phyloP scores from a whole-genome alignment of 1,140 invertebrate genomes.

The Drosophila auraria region DNA sequence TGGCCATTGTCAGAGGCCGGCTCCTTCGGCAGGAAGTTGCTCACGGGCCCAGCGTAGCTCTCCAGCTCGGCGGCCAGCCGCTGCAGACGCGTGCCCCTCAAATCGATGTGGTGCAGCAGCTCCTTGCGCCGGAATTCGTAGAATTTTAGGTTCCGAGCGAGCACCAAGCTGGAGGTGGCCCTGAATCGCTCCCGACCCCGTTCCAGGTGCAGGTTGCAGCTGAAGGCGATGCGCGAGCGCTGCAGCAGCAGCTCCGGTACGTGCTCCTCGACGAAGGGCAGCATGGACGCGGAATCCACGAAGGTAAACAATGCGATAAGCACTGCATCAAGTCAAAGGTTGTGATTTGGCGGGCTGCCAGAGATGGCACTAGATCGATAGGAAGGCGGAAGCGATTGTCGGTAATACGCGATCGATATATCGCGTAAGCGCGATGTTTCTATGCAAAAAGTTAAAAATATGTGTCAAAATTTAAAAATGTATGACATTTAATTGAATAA shows the following conservation, averaged over 20 bases:
- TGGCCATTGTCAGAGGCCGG: slow-evolving; percentile 1
- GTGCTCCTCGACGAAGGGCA: slow-evolving; percentile 44
- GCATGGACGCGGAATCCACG: slow-evolving; percentile 31
- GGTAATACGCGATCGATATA: background rate
- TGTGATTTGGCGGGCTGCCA: slow-evolving; percentile 3
- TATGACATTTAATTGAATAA: too few relatives aligned
- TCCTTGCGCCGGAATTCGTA: slow-evolving; percentile 64
- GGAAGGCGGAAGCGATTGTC: background rate
- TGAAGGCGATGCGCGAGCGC: slow-evolving; percentile 51
- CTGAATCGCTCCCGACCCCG: background rate
- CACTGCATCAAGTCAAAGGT: background rate
- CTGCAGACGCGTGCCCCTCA: slow-evolving; percentile 18
- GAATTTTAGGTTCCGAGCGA: slow-evolving; percentile 45
- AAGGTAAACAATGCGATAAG: slow-evolving; percentile 20
- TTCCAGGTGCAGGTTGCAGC: slow-evolving; percentile 39
- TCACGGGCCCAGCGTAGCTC: slow-evolving; percentile 51
- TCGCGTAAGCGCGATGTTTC: background rate
- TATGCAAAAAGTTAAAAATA: background rate
- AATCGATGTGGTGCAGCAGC: slow-evolving; percentile 58
- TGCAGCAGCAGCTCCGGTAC: slow-evolving; percentile 59
- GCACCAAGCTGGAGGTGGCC: slow-evolving; percentile 35
- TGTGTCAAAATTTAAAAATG: background rate
- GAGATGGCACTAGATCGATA: background rate
- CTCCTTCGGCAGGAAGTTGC: slow-evolving; percentile 52
- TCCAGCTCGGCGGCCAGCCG: slow-evolving; percentile 12